Conservation (phyloP, 2,113 vertebrate species). For the Odocoileus hemionus region DNA sequence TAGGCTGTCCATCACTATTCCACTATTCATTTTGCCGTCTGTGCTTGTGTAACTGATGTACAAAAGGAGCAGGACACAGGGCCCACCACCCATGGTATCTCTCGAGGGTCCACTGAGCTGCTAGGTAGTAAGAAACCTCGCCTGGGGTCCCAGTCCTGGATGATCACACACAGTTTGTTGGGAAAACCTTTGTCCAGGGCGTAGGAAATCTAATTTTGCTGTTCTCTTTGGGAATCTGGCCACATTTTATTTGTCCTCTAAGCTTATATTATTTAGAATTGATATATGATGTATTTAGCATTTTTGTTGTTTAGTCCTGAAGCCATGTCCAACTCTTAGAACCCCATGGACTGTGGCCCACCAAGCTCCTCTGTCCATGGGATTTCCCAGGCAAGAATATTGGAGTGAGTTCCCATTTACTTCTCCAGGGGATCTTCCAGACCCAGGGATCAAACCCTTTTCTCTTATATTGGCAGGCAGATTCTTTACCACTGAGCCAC, state of each 20-base stretch:
- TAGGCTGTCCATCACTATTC: neutral
- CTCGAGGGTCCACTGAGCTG: neutral
- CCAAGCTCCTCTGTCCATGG: neutral
- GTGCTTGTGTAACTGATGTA: no score
- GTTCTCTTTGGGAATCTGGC: neutral
- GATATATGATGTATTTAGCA: neutral
- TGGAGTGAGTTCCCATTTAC: neutral
- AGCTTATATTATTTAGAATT: neutral
- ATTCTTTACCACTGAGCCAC: neutral
- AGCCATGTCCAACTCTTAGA: neutral
- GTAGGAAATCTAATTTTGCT: neutral
- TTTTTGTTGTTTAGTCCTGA: neutral
- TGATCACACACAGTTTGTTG: neutral
- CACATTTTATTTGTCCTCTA: neutral
- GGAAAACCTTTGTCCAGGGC: neutral
- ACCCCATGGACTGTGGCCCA: neutral
- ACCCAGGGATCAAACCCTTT: neutral
- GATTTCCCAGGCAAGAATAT: neutral
- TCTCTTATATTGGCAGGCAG: neutral
- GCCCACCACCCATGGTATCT: neutral
- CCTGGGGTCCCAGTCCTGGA: neutral
- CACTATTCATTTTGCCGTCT: neutral
- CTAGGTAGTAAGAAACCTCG: neutral
- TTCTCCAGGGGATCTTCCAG: neutral
- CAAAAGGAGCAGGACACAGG: rapidly evolving